Evolutionary conservation across 2,888 invertebrate genomes (phyloP), one percentile per base, ranked within the genome.

Genomic region (Agrochola lychnidis): DNA sequence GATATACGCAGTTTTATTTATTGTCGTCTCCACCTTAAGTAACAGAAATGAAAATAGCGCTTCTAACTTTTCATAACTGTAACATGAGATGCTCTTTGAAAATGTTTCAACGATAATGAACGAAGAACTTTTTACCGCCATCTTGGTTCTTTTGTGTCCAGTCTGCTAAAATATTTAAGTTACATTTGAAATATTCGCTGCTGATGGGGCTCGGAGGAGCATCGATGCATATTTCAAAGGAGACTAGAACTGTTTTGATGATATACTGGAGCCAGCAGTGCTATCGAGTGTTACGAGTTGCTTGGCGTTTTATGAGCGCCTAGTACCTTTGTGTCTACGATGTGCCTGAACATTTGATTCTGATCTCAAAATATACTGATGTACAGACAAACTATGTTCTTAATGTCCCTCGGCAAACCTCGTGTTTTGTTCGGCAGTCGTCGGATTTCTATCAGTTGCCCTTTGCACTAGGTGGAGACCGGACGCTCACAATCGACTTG

Each of bases 211-310:
- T 71, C 42, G 45, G 40, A 72, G 66, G 51, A 62, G 85, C 64
- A 59, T 83, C 36, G 68, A 71, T 86, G 80, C 71, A 81, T 78
- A 78, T 81, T 83, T 78, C 61, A 85, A 75, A 80, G 57, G 64
- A 48, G 40, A 59, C 48, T 59, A 62, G 25, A 59, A 64, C 4
- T n/a, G 45, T 73, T 73, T 61, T 75, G 61, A 36, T 62, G 40
- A 57, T 61, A 57, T 61, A 74, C 22, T 57, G 1, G 70, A 56
- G n/a, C n/a, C 48, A 68, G 74, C 57, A 75, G 67, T 61, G 30
- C 30, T 59, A 68, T 82, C 53, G 48, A 70, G 70, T 72, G 51
- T 67, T 72, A 74, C 22, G 57, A 70, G 53, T 53, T 67, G 73
- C 66, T 70, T 53, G 40, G 57, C 16, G 66, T 69, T 25, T 75